Evolutionary conservation across 2,113 vertebrate species (phyloP), one percentile per base, ranked within the genome.

Genomic region (Archocentrus centrarchus): DNA sequence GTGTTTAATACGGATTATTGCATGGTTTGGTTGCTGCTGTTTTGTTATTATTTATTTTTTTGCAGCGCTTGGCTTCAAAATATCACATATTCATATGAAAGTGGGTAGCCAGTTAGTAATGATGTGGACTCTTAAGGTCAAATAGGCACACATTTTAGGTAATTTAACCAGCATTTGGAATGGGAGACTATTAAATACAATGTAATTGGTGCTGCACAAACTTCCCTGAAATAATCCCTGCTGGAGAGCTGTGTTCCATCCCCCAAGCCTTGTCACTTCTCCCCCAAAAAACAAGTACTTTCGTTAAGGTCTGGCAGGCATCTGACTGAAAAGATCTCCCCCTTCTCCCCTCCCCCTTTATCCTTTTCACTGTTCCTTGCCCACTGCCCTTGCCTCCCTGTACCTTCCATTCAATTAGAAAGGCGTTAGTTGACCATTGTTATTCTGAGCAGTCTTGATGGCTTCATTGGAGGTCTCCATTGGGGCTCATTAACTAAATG

Each of bases 391-490:
- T 87, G 84, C 93, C 93, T 92, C 87, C 84, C 91, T 89, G 86
- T 91, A 95, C 93, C 93, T 93, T 95, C 95, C 94, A 95, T 96
- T 96, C 95, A 96, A 95, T 96, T 96, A 95, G 93, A 88, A 94
- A 96, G 95, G 95, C 94, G 95, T 96, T 96, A 95, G 95, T 94
- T 93, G 93, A 89, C 94, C 93, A 96, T 96, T 96, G 96, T 96
- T 94, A 96, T 95, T 96, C 95, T 93, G 94, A 95, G 82, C 91
- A 89, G 95, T 90, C 95, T 93, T 96, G 95, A 96, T 96, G 95
- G 95, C 95, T 96, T 95, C 95, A 95, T 96, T 96, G 95, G 95
- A 95, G 95, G 94, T 95, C 95, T 93, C 93, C 94, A 92, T 92
- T 91, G 94, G 93, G 88, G 90, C 95, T 96, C 94, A 96, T 96